These are phyloP conservation scores for Yasuhikotakia modesta DNA, from an alignment of 2,797 vertebrate species.

Conservation along the genomic window DNA sequence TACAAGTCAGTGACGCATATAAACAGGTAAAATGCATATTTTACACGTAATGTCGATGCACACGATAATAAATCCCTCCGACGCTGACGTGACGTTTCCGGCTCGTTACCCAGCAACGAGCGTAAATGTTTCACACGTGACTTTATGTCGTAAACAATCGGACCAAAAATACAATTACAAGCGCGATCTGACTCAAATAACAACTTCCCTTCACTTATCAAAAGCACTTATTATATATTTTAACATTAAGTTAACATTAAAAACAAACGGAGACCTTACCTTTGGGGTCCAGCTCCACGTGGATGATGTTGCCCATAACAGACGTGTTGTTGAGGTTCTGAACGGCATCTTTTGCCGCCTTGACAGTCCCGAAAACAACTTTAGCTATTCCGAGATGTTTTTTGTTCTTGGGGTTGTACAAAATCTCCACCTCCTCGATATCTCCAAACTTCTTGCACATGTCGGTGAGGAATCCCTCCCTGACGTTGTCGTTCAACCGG, in stretches of 20 bases:
- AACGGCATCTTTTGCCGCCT: constrained; percentile 90
- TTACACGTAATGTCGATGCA: not conserved
- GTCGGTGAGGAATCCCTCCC: constrained; percentile 94
- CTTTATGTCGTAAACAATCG: constrained; percentile 48
- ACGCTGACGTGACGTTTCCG: constrained; percentile 63
- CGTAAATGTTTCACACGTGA: constrained; percentile 82
- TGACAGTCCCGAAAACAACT: constrained; percentile 93
- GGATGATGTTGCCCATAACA: constrained; percentile 99
- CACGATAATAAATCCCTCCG: constrained; percentile 11
- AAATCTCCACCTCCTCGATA: constrained; percentile 95
- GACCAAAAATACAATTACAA: constrained; percentile 10
- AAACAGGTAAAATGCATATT: not conserved
- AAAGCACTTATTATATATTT: not conserved
- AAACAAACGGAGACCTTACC: constrained; percentile 77
- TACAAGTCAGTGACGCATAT: not conserved
- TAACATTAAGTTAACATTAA: not conserved
- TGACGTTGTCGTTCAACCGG: constrained; percentile 95
- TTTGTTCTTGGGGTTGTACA: constrained; percentile 98
- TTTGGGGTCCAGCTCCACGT: constrained; percentile 99
- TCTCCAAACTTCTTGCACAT: constrained; percentile 99
- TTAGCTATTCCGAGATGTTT: constrained; percentile 98
- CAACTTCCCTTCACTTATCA: too few species aligned
- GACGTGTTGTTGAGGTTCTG: constrained; percentile 96
- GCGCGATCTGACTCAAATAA: not conserved
- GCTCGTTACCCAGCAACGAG: constrained; percentile 88